These are phyloP conservation scores for Perca flavescens DNA, from an alignment of 2,113 vertebrate species.

Conservation along the genomic window DNA sequence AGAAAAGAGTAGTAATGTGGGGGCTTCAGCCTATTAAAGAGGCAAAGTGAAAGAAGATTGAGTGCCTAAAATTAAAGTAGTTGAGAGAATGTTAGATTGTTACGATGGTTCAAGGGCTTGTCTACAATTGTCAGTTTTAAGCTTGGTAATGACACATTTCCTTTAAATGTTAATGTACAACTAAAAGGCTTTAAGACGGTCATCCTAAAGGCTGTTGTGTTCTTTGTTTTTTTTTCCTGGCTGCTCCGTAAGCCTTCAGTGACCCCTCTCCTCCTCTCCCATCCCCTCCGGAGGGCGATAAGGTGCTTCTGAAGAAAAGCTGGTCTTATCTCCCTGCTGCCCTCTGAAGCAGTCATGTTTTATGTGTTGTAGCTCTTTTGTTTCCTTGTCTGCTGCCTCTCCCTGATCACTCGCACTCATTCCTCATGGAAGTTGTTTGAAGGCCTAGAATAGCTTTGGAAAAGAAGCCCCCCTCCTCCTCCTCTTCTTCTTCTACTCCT, in stretches of 20 bases:
- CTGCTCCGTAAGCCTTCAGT: slow-evolving; percentile 8
- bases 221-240: too few relatives aligned
- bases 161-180: not conserved
- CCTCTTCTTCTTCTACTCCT: slow-evolving; percentile 45
- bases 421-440: slow-evolving; percentile 89
- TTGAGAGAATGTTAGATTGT: slow-evolving; percentile 12
- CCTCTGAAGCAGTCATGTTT: slow-evolving; percentile 76
- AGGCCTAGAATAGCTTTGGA: slow-evolving; percentile 85
- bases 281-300: slow-evolving; percentile 60
- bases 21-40: slow-evolving; percentile 47
- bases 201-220: not conserved
- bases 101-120: not conserved
- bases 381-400: slow-evolving; percentile 66
- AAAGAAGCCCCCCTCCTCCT: slow-evolving; percentile 63
- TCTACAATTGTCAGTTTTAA: not conserved
- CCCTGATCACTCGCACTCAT: slow-evolving; percentile 84
- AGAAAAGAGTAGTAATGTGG: slow-evolving; percentile 35
- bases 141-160: not conserved
- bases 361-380: slow-evolving; percentile 85
- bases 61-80: slow-evolving; percentile 39
- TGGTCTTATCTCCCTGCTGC: slow-evolving; percentile 54
- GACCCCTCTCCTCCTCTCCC: slow-evolving; percentile 21
- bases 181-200: not conserved
- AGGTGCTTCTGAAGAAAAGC: slow-evolving; percentile 56
- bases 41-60: slow-evolving; percentile 45